Percentiles rank a stretch among this genome's conserved stretches.
Evolutionary conservation across 2,797 vertebrate genomes (phyloP).

Genomic region (Triplophysa yarkandensis): DNA sequence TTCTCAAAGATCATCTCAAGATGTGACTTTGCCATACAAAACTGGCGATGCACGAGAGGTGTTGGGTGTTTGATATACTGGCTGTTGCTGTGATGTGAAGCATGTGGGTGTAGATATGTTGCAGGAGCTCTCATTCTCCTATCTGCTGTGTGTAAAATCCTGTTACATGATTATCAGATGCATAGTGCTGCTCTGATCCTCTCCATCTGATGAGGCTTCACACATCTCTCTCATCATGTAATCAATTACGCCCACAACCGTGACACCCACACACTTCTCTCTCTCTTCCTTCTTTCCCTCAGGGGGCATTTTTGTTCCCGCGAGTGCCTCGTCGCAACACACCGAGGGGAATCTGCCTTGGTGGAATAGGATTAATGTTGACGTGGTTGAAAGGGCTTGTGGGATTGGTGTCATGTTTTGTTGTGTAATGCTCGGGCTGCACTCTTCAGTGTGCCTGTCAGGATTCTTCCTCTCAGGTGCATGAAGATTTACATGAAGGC

Average conservation of each 20-base stretch:
- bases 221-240: slow-evolving; percentile 49
- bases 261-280: slow-evolving; percentile 43
- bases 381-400: slow-evolving; percentile 37
- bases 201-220: slow-evolving; percentile 47
- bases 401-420: slow-evolving; percentile 36
- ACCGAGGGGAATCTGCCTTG: slow-evolving; percentile 57
- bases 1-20: slow-evolving; percentile 8
- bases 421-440: slow-evolving; percentile 40
- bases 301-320: slow-evolving; percentile 32
- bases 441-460: slow-evolving; percentile 38
- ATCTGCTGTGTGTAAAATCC: slow-evolving; percentile 23
- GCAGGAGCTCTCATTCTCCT: slow-evolving; percentile 28
- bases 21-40: slow-evolving; percentile 13
- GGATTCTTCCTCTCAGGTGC: slow-evolving; percentile 45
- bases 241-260: slow-evolving; percentile 51
- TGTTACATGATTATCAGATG: slow-evolving; percentile 53
- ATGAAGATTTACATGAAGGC: slow-evolving; percentile 36
- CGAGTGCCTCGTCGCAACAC: slow-evolving; percentile 40
- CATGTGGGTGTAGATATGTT: slow-evolving; percentile 36
- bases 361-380: slow-evolving; percentile 58
- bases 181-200: slow-evolving; percentile 43
- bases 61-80: slow-evolving; percentile 4
- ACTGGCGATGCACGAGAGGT: not conserved
- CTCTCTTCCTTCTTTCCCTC: slow-evolving; percentile 50
- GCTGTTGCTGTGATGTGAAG: slow-evolving; percentile 26